These are phyloP conservation scores for Gila robusta DNA, from an alignment of 2,797 vertebrate species.

Conservation along the genomic window DNA sequence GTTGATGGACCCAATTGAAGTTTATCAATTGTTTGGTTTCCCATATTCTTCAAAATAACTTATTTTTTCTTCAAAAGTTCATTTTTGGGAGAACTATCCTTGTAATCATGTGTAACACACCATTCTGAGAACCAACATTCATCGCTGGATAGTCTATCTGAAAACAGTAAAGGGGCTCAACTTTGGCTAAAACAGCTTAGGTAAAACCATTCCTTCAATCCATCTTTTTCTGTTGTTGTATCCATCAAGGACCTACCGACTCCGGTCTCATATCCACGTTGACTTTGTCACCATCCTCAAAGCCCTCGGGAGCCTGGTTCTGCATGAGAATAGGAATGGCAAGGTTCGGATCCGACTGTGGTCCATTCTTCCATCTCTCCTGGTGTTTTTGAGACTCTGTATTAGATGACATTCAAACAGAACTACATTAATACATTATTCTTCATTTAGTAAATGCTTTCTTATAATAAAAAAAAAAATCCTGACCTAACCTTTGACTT, in stretches of 20 bases:
- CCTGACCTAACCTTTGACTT: not conserved
- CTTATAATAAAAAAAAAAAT: not conserved
- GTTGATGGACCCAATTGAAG: not conserved
- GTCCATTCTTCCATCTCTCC: slow-evolving; percentile 78
- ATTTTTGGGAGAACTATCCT: not conserved
- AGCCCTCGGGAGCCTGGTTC: slow-evolving; percentile 81
- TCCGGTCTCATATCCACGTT: slow-evolving; percentile 83
- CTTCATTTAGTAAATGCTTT: not conserved
- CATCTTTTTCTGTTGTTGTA: no score
- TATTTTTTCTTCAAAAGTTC: not conserved
- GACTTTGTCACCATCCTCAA: slow-evolving; percentile 82
- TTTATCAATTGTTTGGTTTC: no score
- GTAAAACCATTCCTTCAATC: not conserved
- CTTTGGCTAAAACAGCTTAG: not conserved
- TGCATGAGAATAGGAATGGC: slow-evolving; percentile 85
- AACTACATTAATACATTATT: not conserved
- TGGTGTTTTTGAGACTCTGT: slow-evolving; percentile 82
- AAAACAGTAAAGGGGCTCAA: not conserved
- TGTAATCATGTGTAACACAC: not conserved
- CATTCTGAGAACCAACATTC: not conserved
- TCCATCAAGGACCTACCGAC: slow-evolving; percentile 74
- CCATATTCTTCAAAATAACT: not conserved
- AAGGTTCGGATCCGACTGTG: slow-evolving; percentile 70
- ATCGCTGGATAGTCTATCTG: not conserved
- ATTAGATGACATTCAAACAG: not conserved